These are phyloP conservation scores for Sakesphorus luctuosus DNA, from an alignment of 2,113 vertebrate species.

Conservation along the genomic window DNA sequence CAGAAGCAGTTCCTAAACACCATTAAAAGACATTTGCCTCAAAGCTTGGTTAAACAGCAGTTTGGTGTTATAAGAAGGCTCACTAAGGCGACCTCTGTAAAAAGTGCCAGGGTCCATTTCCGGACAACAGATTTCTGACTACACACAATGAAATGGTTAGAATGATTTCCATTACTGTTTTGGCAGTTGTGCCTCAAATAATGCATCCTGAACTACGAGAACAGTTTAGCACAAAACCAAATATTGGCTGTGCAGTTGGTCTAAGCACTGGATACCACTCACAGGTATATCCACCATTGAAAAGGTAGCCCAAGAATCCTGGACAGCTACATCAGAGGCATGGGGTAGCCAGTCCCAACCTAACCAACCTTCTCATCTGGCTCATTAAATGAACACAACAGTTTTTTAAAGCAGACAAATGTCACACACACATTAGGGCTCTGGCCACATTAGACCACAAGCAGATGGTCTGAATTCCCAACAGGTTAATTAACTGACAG, in stretches of 20 bases:
- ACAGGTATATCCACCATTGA: background rate
- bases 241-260: background rate
- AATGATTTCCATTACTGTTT: background rate
- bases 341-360: background rate
- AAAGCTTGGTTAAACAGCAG: background rate
- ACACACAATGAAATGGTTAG: background rate
- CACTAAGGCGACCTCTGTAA: background rate
- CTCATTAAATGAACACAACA: background rate
- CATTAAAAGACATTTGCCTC: background rate
- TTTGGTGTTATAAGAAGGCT: background rate
- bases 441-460: background rate
- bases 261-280: background rate
- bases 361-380: background rate
- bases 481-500: background rate
- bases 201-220: background rate
- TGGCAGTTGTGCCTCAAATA: background rate
- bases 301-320: background rate
- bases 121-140: background rate
- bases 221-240: background rate
- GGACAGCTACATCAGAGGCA: background rate
- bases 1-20: background rate
- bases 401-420: background rate
- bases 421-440: background rate
- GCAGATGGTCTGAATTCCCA: background rate
- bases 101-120: background rate